Conservation (phyloP, 1,140 invertebrate species). For the Rhagoletis zephyria region DNA sequence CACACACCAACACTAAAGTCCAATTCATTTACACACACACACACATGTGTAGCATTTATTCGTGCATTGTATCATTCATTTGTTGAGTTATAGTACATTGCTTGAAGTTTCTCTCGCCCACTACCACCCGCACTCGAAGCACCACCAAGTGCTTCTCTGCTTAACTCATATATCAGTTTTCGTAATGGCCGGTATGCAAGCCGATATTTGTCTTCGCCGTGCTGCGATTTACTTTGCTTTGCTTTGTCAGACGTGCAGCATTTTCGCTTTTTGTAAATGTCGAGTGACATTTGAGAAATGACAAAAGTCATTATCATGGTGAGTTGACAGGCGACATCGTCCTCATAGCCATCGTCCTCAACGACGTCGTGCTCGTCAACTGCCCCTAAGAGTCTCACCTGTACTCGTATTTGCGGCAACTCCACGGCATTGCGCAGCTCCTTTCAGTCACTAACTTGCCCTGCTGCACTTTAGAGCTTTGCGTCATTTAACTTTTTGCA, state of each 20-base stretch:
- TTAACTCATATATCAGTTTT: slow-evolving; percentile 24
- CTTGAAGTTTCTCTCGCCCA: not conserved
- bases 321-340: slow-evolving; percentile 44
- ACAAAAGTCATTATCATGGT: slow-evolving; percentile 54
- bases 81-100: not conserved
- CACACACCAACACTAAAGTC: not conserved
- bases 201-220: slow-evolving; percentile 18
- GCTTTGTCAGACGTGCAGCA: not conserved
- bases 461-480: not conserved
- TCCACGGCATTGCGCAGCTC: not conserved
- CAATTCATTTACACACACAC: not conserved
- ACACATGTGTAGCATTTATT: not conserved
- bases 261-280: slow-evolving; percentile 10
- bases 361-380: too few species aligned
- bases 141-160: not conserved
- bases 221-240: not conserved
- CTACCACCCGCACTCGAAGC: not conserved
- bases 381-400: not conserved
- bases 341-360: not conserved
- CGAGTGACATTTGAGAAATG: slow-evolving; percentile 54
- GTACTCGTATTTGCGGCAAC: not conserved
- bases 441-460: not conserved
- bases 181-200: not conserved
- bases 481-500: slow-evolving; percentile 45
- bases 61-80: not conserved